Percentiles rank a stretch among this genome's conserved stretches.
Conservation (phyloP, 2,888 invertebrate genomes). For the Caenorhabditis virilis region DNA sequence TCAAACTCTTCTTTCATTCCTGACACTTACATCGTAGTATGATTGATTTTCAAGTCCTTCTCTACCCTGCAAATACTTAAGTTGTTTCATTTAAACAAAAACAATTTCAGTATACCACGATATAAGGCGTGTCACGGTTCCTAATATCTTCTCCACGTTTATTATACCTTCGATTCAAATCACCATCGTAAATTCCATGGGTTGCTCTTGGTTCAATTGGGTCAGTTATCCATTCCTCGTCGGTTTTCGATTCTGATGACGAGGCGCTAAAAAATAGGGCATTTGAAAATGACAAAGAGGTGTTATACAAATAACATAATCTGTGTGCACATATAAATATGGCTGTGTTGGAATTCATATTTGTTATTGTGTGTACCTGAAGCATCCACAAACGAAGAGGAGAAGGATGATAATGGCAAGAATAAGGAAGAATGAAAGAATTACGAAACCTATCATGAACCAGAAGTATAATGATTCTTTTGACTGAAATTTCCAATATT, state of each 20-base stretch:
- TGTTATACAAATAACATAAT: conserved; percentile 30
- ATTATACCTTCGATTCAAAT: conserved; percentile 12
- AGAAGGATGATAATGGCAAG: conserved; percentile 27
- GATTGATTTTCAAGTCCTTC: conserved; percentile 29
- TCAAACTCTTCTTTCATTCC: too few species aligned
- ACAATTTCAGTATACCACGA: background rate
- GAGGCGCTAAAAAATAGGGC: background rate
- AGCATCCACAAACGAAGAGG: conserved; percentile 19
- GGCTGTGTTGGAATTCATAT: conserved; percentile 5
- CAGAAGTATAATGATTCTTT: conserved; percentile 50
- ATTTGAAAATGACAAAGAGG: background rate
- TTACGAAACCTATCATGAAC: conserved; percentile 49
- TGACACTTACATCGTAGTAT: conserved; percentile 33
- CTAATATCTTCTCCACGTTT: conserved; percentile 1
- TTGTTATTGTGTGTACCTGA: conserved; percentile 17
- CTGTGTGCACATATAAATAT: background rate
- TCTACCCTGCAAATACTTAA: background rate
- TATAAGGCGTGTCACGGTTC: background rate
- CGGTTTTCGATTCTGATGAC: background rate
- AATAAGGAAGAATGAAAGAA: conserved; percentile 32
- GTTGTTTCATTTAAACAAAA: background rate
- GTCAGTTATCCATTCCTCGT: conserved; percentile 25
- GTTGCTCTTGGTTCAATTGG: conserved; percentile 19
- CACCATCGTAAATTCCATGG: conserved; percentile 25
- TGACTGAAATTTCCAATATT: conserved; percentile 14